A percentile compares a stretch with the other conserved stretches of the same genome.
These are phyloP conservation scores for Tachyglossus aculeatus DNA, from an alignment of 2,797 vertebrate genomes.

Conservation along the genomic window DNA sequence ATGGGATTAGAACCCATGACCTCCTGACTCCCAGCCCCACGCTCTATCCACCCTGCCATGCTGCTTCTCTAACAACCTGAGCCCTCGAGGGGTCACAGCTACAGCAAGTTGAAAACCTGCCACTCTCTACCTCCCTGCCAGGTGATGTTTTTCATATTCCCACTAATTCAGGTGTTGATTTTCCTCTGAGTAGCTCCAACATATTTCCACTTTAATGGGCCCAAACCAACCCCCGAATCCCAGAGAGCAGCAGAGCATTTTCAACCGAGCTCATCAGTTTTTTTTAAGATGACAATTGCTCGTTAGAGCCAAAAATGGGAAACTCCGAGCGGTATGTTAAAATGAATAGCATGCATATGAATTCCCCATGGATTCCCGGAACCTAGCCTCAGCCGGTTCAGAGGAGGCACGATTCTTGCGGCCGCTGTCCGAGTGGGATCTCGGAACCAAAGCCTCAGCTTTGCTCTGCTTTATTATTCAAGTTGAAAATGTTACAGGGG, in stretches of 20 bases:
- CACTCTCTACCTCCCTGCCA: not conserved
- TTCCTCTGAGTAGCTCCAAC: constrained; percentile 13
- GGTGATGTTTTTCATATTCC: fast-evolving
- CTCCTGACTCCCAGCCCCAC: too few relatives aligned
- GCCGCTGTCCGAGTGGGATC: not conserved
- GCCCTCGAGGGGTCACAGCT: too few relatives aligned
- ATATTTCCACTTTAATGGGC: constrained; percentile 56
- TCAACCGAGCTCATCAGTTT: constrained; percentile 51
- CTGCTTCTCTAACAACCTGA: too few relatives aligned
- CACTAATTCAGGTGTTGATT: constrained; percentile 45
- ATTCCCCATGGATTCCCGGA: constrained; percentile 45
- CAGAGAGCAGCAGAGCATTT: constrained; percentile 47
- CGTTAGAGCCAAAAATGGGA: constrained; percentile 52
- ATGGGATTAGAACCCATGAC: too few relatives aligned
- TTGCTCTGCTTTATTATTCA: constrained; percentile 3
- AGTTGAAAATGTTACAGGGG: not conserved
- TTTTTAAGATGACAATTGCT: constrained; percentile 31
- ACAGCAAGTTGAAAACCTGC: too few relatives aligned
- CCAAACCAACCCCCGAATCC: constrained; percentile 49
- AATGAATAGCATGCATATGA: constrained; percentile 55
- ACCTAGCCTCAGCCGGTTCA: constrained; percentile 4
- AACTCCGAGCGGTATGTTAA: constrained; percentile 39
- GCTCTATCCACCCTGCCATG: too few relatives aligned
- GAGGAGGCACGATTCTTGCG: constrained; percentile 34
- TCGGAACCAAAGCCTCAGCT: not conserved